Percentiles rank a stretch among this genome's conserved stretches.
Conservation (phyloP, 2,888 invertebrate species). For the Petrolisthes manimaculis region DNA sequence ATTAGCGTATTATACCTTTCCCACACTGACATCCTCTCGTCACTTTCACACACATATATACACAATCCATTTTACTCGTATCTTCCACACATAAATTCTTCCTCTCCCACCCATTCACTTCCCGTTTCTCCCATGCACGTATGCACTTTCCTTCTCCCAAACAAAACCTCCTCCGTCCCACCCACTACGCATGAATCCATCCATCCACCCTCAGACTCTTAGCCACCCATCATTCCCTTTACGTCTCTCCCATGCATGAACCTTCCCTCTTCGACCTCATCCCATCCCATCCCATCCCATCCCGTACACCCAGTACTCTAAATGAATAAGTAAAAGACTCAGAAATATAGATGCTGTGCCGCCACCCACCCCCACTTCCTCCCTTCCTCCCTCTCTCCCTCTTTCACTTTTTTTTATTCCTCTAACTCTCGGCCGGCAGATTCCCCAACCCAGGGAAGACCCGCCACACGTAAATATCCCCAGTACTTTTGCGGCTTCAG, state of each 20-base stretch:
- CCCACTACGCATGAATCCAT: neutral
- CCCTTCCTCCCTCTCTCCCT: neutral
- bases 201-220: neutral
- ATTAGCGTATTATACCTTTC: no score
- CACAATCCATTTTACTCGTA: no score
- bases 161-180: neutral
- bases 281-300: neutral
- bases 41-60: no score
- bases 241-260: neutral
- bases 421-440: neutral
- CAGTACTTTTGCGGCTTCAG: constrained; percentile 48
- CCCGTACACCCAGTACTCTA: neutral
- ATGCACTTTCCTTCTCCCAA: no score
- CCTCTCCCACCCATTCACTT: no score
- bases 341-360: neutral
- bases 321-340: neutral
- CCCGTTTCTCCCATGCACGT: no score
- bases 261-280: no score
- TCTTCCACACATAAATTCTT: neutral
- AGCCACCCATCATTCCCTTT: neutral
- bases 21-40: no score
- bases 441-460: constrained; percentile 38
- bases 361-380: neutral
- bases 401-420: constrained; percentile 12
- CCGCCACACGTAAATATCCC: constrained; percentile 42